These are phyloP conservation scores for Hormaphis cornu DNA, from an alignment of 1,140 invertebrate species.

Conservation along the genomic window DNA sequence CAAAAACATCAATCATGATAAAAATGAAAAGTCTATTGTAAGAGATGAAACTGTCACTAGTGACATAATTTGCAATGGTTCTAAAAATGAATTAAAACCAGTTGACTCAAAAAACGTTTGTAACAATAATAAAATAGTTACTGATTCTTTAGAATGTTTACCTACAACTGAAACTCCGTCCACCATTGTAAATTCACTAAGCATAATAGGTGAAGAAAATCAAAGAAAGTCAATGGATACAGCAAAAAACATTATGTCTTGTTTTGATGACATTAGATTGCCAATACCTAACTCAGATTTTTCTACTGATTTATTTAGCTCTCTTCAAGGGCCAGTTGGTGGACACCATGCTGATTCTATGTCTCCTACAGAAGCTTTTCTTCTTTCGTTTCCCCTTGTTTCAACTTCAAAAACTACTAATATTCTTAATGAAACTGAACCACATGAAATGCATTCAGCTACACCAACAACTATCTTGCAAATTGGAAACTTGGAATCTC, in stretches of 20 bases:
- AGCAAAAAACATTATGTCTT: slow-evolving; percentile 41
- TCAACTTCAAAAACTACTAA: slow-evolving; percentile 50
- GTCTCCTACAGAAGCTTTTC: slow-evolving; percentile 65
- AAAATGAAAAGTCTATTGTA: slow-evolving; percentile 9
- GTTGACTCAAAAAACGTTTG: not conserved
- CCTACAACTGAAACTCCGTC: not conserved
- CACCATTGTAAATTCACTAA: slow-evolving; percentile 20
- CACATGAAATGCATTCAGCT: slow-evolving; percentile 46
- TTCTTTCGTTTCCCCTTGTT: slow-evolving; percentile 64
- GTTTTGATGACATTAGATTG: slow-evolving; percentile 45
- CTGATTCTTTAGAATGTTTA: slow-evolving; percentile 27
- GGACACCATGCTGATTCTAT: slow-evolving; percentile 56
- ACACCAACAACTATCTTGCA: slow-evolving; percentile 53
- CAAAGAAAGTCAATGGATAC: slow-evolving; percentile 36
- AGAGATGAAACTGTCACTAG: not conserved
- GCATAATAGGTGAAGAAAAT: slow-evolving; percentile 32
- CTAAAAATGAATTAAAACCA: slow-evolving; percentile 6
- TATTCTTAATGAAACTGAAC: slow-evolving; percentile 48
- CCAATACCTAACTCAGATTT: slow-evolving; percentile 55
- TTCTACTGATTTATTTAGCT: slow-evolving; percentile 63
- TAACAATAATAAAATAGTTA: slow-evolving; percentile 35
- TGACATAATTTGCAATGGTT: not conserved
- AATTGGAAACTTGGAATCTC: slow-evolving; percentile 51
- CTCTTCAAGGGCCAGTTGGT: slow-evolving; percentile 52
- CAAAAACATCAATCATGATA: slow-evolving; percentile 14